phyloP scores from a whole-genome alignment of 1,140 invertebrate genomes.

The Zaprionus ghesquierei region DNA sequence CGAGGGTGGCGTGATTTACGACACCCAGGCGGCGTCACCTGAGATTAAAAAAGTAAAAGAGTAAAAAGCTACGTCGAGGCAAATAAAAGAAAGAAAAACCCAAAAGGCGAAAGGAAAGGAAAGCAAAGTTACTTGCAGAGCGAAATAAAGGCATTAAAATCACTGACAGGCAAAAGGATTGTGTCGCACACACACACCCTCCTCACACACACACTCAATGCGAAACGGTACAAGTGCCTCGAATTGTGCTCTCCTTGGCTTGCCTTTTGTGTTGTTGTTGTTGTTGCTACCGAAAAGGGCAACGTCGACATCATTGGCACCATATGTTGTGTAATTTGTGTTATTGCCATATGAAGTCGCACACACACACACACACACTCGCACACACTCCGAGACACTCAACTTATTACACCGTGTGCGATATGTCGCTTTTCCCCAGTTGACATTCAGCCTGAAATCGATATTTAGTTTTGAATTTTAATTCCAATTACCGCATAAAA shows the following conservation, averaged over 20 bases:
- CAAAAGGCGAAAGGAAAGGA: slow-evolving; percentile 14
- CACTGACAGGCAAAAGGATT: slow-evolving; percentile 79
- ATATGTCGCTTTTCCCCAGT: slow-evolving; percentile 44
- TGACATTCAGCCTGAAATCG: slow-evolving; percentile 52
- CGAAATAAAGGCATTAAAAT: slow-evolving; percentile 81
- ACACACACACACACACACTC: slow-evolving; percentile 29
- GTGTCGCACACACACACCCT: slow-evolving; percentile 55
- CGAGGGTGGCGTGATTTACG: slow-evolving; percentile 74
- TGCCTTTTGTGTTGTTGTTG: too few species aligned
- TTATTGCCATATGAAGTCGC: slow-evolving; percentile 75
- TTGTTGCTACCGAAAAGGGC: slow-evolving; percentile 68
- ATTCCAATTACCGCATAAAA: slow-evolving; percentile 72
- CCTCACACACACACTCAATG: slow-evolving; percentile 9
- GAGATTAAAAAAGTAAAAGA: slow-evolving; percentile 82
- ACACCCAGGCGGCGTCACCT: slow-evolving; percentile 82
- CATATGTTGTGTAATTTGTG: slow-evolving; percentile 82
- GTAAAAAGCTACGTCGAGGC: slow-evolving; percentile 75
- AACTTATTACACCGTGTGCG: slow-evolving; percentile 8
- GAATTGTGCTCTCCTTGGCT: slow-evolving; percentile 17
- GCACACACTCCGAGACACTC: slow-evolving; percentile 3
- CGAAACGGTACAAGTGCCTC: slow-evolving; percentile 20
- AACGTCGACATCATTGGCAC: slow-evolving; percentile 78
- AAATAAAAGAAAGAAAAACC: slow-evolving; percentile 39
- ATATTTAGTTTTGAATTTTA: slow-evolving; percentile 79
- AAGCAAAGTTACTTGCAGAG: slow-evolving; percentile 44